Percentiles rank a stretch among this genome's conserved stretches.
phyloP scores from a whole-genome alignment of 2,888 invertebrate species.

The Folsomia manolachei region DNA sequence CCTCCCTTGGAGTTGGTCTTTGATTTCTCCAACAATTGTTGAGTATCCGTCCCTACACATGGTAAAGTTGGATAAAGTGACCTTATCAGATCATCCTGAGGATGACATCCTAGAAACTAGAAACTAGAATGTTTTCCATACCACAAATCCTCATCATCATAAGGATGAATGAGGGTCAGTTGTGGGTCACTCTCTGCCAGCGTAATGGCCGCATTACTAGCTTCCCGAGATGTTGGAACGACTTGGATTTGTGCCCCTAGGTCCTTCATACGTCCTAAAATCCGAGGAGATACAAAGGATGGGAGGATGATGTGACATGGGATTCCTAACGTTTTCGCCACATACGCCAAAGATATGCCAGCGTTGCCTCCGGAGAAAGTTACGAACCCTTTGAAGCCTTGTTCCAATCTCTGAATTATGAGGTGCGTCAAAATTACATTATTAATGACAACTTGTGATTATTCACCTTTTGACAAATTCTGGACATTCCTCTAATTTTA shows the following conservation, averaged over 20 bases:
- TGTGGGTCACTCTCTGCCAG: conserved; percentile 51
- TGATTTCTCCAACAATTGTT: conserved; percentile 55
- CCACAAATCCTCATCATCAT: conserved; percentile 57
- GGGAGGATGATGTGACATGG: conserved; percentile 55
- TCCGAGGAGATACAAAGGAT: conserved; percentile 52
- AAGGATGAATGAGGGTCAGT: conserved; percentile 54
- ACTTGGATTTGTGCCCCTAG: conserved; percentile 54
- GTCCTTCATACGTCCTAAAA: conserved; percentile 52
- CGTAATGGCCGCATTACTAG: conserved; percentile 53
- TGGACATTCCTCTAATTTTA: neutral
- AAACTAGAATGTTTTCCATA: conserved; percentile 44
- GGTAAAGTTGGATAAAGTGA: neutral
- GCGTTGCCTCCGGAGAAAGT: conserved; percentile 58
- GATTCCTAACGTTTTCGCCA: conserved; percentile 53
- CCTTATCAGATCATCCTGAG: neutral
- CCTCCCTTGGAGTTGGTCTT: conserved; percentile 52
- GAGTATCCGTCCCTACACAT: conserved; percentile 55
- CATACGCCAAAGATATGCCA: conserved; percentile 57
- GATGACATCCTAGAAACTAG: neutral
- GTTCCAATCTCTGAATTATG: conserved; percentile 29
- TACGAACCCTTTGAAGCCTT: conserved; percentile 51
- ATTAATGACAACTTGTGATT: too few relatives aligned
- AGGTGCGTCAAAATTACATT: neutral
- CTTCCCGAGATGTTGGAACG: conserved; percentile 51
- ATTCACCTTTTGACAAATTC: neutral